Evolutionary conservation across 2,797 vertebrate species (phyloP).

Genomic region (Myiotriccus ornatus): DNA sequence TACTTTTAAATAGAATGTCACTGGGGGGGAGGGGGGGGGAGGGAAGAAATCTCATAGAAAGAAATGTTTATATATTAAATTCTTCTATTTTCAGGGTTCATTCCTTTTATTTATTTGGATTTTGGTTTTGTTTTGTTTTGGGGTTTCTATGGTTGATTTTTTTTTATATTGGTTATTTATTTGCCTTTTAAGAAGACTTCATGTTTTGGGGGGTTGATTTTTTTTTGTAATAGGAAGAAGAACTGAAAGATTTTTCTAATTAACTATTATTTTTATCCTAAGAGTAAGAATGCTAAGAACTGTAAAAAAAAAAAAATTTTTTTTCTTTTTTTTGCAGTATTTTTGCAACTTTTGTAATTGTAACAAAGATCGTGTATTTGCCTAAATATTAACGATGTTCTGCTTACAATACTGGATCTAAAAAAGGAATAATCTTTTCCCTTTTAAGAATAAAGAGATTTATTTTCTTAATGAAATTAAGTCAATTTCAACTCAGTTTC

Average conservation of each 20-base stretch:
- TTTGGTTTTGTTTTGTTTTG: rapidly evolving
- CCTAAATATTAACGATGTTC: neutral
- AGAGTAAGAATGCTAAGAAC: neutral
- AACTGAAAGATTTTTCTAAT: neutral
- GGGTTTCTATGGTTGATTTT: neutral
- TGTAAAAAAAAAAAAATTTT: neutral
- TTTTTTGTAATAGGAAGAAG: neutral
- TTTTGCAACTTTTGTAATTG: neutral
- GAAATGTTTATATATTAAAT: neutral
- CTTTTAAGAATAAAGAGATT: neutral
- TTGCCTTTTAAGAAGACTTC: neutral
- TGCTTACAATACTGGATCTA: neutral
- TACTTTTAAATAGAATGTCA: neutral
- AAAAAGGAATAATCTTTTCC: neutral
- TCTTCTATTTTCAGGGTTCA: rapidly evolving
- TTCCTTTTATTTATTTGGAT: neutral
- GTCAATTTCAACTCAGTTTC: neutral
- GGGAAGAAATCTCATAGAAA: neutral
- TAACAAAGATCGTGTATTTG: neutral
- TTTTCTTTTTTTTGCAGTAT: neutral
- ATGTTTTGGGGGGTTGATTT: neutral
- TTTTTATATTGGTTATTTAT: neutral
- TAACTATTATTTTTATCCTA: neutral
- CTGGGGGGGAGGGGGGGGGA: too few species aligned
- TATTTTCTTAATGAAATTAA: neutral